phyloP scores from a whole-genome alignment of 1,140 invertebrate genomes.

The Eumeta japonica region DNA sequence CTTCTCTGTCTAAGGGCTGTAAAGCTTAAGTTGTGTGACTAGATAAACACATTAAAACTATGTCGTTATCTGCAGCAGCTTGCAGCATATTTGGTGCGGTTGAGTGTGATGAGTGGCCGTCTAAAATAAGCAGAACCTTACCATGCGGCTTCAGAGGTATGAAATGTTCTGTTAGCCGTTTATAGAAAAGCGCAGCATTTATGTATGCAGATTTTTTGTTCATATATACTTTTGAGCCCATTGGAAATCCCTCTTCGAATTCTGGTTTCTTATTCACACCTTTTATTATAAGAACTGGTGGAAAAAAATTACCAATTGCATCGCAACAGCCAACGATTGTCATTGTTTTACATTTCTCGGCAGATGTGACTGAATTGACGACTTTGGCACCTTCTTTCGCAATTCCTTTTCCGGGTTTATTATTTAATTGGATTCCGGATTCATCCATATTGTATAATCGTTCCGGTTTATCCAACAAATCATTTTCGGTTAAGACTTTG shows the following conservation, averaged over 20 bases:
- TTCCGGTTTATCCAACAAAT: conserved; percentile 25
- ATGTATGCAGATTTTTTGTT: conserved; percentile 34
- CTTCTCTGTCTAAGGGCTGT: conserved; percentile 29
- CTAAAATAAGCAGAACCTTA: conserved; percentile 36
- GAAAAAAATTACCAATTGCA: conserved; percentile 23
- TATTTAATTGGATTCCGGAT: conserved; percentile 33
- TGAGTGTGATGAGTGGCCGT: conserved; percentile 38
- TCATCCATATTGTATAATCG: conserved; percentile 41
- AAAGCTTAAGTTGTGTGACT: conserved; percentile 31
- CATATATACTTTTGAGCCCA: conserved; percentile 29
- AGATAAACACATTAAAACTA: conserved; percentile 32
- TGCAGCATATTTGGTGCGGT: conserved; percentile 23
- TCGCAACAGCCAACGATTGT: conserved; percentile 37
- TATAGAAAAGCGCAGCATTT: conserved; percentile 29
- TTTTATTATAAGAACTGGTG: conserved; percentile 26
- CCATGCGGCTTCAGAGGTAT: conserved; percentile 27
- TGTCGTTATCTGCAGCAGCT: conserved; percentile 28
- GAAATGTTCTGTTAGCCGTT: conserved; percentile 31
- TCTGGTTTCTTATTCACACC: conserved; percentile 33
- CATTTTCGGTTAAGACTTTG: conserved; percentile 20
- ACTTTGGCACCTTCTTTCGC: conserved; percentile 32
- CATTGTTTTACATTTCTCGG: conserved; percentile 34
- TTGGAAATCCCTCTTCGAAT: conserved; percentile 29
- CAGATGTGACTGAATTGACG: conserved; percentile 29
- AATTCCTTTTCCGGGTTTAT: conserved; percentile 33